Percentiles rank a stretch among this genome's conserved stretches.
phyloP scores from a whole-genome alignment of 2,888 invertebrate species.

The Galerucella pusilla region DNA sequence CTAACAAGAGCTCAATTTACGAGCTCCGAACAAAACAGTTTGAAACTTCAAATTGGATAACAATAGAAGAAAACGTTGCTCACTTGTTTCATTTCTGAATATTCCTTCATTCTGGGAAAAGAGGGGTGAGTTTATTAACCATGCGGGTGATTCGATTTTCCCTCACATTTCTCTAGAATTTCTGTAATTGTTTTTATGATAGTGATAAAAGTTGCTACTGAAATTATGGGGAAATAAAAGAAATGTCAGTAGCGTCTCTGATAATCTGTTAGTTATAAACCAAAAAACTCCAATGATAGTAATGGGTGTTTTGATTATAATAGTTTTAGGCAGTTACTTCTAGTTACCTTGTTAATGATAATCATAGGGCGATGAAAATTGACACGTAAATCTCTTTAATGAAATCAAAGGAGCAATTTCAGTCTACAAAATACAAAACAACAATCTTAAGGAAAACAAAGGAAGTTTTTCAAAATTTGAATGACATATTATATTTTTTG shows the following conservation, averaged over 20 bases:
- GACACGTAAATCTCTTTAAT: too few relatives aligned
- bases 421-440: too few relatives aligned
- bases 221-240: not conserved
- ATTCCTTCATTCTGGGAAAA: conserved; percentile 21
- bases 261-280: not conserved
- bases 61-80: conserved; percentile 31
- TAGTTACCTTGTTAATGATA: too few relatives aligned
- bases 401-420: too few relatives aligned
- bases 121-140: conserved; percentile 20
- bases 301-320: too few relatives aligned
- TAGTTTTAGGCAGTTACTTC: too few relatives aligned
- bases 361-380: too few relatives aligned
- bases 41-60: conserved; percentile 27
- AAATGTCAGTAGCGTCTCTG: conserved; percentile 1
- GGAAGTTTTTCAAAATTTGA: too few relatives aligned
- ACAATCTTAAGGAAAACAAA: too few relatives aligned
- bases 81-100: conserved; percentile 25
- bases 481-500: too few relatives aligned
- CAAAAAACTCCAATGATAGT: too few relatives aligned
- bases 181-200: conserved; percentile 27
- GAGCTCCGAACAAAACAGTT: conserved; percentile 27
- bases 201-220: conserved; percentile 23
- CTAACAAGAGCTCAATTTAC: conserved; percentile 17
- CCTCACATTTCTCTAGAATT: conserved; percentile 29
- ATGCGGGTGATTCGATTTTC: conserved; percentile 33